Evolutionary conservation across 2,113 vertebrate genomes (phyloP).

Genomic region (Phasianus colchicus): DNA sequence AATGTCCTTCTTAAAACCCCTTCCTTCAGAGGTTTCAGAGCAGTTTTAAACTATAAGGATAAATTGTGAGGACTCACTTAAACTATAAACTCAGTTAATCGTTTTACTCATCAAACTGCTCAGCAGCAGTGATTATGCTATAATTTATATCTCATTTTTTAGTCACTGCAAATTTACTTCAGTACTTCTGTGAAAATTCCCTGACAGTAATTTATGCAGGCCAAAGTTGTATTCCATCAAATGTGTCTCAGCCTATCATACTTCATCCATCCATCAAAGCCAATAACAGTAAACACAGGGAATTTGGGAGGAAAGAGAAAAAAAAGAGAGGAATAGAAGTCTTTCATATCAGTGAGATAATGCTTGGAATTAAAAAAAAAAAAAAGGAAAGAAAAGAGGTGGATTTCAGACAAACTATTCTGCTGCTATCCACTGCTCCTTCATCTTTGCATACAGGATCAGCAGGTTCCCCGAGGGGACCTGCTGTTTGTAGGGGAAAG

Average conservation of each 20-base stretch:
- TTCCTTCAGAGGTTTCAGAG: neutral
- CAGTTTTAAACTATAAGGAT: neutral
- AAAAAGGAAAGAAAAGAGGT: neutral
- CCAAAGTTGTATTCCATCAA: conserved; percentile 46
- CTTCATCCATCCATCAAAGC: conserved; percentile 58
- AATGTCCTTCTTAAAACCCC: neutral
- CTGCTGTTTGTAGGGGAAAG: neutral
- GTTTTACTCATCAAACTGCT: conserved; percentile 52
- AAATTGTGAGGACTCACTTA: neutral
- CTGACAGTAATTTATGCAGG: conserved; percentile 65
- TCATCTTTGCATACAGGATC: conserved; percentile 3
- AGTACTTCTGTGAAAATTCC: conserved; percentile 35
- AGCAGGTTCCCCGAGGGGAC: neutral
- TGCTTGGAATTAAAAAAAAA: neutral
- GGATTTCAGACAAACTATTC: neutral
- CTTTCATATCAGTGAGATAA: conserved; percentile 15
- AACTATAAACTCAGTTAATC: conserved; percentile 57
- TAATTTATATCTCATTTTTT: conserved; percentile 54
- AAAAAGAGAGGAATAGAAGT: neutral
- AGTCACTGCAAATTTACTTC: conserved; percentile 51
- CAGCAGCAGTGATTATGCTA: conserved; percentile 12
- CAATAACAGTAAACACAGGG: neutral
- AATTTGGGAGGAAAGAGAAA: neutral
- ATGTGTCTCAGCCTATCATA: conserved; percentile 18
- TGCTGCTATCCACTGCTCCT: neutral